These are phyloP conservation scores for Menura novaehollandiae DNA, from an alignment of 2,113 vertebrate genomes.

Conservation along the genomic window DNA sequence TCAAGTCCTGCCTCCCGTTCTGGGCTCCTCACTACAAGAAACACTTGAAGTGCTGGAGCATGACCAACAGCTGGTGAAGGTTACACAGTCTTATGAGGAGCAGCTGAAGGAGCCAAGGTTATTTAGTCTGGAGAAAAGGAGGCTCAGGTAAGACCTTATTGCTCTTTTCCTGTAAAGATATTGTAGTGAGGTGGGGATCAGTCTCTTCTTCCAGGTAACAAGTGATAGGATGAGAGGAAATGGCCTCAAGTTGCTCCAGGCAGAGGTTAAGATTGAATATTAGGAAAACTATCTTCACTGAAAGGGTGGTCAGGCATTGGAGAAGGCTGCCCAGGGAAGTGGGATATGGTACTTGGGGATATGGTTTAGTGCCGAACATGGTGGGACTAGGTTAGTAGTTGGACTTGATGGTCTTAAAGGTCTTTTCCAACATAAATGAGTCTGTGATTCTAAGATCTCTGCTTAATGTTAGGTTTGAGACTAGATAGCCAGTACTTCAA, in stretches of 20 bases:
- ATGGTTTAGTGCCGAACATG: too few species aligned
- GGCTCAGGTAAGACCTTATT: not conserved
- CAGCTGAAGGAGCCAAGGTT: not conserved
- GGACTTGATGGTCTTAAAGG: not conserved
- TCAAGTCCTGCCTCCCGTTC: not conserved
- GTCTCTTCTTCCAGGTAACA: not conserved
- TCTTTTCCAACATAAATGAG: not conserved
- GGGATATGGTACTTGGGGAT: not conserved
- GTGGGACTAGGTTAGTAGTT: not conserved
- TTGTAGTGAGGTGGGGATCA: not conserved
- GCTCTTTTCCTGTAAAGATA: not conserved
- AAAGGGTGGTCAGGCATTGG: fast-evolving
- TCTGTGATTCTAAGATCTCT: not conserved
- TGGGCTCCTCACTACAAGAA: not conserved
- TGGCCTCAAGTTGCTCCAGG: not conserved
- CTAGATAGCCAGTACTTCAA: not conserved
- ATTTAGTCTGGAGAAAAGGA: not conserved
- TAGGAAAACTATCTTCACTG: not conserved
- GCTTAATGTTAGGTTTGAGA: not conserved
- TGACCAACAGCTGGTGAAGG: not conserved
- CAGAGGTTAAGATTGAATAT: not conserved
- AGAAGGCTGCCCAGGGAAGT: not conserved
- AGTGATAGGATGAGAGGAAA: not conserved
- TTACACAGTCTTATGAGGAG: not conserved
- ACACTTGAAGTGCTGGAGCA: not conserved